phyloP scores from a whole-genome alignment of 2,888 invertebrate species.

The Amitus sp. region DNA sequence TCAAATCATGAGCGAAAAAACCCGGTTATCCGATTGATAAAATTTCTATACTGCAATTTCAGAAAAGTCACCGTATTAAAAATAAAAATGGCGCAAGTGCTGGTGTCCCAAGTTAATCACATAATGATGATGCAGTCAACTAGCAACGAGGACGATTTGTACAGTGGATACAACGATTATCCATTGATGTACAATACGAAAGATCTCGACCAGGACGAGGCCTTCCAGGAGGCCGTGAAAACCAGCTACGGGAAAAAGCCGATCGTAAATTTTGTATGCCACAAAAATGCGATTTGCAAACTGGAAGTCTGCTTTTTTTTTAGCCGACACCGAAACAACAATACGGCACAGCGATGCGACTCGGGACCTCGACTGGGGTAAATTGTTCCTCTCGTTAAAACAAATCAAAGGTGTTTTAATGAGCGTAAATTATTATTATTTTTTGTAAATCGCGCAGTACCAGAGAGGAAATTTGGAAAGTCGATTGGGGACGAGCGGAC shows the following conservation, averaged over 20 bases:
- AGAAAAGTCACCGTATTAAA: no score
- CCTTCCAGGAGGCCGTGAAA: constrained; percentile 80
- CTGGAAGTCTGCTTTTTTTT: no score
- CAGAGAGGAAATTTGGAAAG: constrained; percentile 63
- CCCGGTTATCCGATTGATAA: no score
- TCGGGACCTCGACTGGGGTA: constrained; percentile 70
- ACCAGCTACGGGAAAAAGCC: constrained; percentile 79
- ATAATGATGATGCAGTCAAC: constrained; percentile 32
- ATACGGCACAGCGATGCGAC: constrained; percentile 68
- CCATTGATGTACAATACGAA: constrained; percentile 74
- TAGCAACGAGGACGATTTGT: constrained; percentile 75
- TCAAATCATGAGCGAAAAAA: no score
- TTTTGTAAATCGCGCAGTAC: constrained; percentile 55
- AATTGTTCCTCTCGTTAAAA: constrained; percentile 16
- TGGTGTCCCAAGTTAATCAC: constrained; percentile 16
- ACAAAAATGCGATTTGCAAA: no score
- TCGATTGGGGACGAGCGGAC: constrained; percentile 64
- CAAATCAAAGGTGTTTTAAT: no score
- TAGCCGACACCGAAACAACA: constrained; percentile 65
- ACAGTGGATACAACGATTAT: constrained; percentile 76
- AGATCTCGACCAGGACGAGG: constrained; percentile 77
- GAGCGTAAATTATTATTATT: no score
- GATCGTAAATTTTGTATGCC: constrained; percentile 73
- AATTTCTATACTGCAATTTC: no score
- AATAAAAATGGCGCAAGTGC: neutral